Evolutionary conservation across 2,888 invertebrate species (phyloP), one percentile per base, ranked within the genome.

Genomic region (Heliothis peltigera): DNA sequence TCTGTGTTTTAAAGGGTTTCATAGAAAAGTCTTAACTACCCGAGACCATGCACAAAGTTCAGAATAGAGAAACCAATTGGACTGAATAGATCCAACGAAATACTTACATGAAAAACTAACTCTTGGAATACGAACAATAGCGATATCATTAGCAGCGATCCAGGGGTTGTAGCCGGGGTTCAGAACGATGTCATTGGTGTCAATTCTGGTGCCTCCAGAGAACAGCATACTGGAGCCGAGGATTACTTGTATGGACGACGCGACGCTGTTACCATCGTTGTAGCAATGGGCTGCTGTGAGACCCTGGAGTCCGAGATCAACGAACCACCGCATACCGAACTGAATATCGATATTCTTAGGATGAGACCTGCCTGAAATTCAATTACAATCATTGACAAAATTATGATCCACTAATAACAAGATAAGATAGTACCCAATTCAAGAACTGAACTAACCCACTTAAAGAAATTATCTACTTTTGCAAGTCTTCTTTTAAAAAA

Each of bases 281-380:
- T 82, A 75, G 67, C 89, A 88, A 58, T 87, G 88, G n/a, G 84
- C 89, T 4, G 83, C 88, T 4, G 87, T 88, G 42, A 89, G 60
- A 87, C 68, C 4, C 76, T 75, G 3, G 68, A 82, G 58, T 82
- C 78, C 1, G 83, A 80, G 35, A 89, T 84, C 12, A 89, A 59
- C 3, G 81, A 63, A 15, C 84, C 89, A 3, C 90, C 88, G 58
- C 88, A 89, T 2, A 88, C 81, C 5, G 87, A 85, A 1, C 71
- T 74, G 22, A 64, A 74, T 22, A 83, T 54, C 7, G 73, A 62
- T 19, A 86, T 59, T 19, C 79, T 77, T 28, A 87, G 77, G 21
- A 89, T 73, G 1, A 89, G 77, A 12, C 88, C 89, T 32, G 79
- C 87, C 89, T 89, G 75, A 17, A 78, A 80, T 35, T 42, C 47